phyloP scores from a whole-genome alignment of 2,113 vertebrate species.

The Zootoca vivipara region DNA sequence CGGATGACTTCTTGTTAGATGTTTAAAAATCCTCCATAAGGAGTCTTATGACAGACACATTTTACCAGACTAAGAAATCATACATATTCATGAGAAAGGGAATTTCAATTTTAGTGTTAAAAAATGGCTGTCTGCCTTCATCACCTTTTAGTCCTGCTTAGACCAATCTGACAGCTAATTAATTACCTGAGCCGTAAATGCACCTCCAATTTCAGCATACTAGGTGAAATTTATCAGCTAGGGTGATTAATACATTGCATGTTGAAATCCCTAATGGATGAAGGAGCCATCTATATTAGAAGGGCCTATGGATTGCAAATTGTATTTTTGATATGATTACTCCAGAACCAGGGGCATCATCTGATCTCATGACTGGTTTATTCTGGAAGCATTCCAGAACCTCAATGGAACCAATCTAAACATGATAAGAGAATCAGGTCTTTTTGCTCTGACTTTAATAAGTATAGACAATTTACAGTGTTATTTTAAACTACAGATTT shows the following conservation, averaged over 20 bases:
- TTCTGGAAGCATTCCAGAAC: not conserved
- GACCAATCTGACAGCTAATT: constrained; percentile 27
- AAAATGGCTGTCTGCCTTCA: constrained; percentile 1
- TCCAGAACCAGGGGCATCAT: not conserved
- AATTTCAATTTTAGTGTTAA: constrained; percentile 20
- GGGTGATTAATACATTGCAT: not conserved
- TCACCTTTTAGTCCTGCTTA: constrained; percentile 18
- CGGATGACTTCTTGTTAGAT: not conserved
- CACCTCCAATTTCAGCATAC: not conserved
- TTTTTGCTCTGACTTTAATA: not conserved
- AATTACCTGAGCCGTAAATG: constrained; percentile 14
- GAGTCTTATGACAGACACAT: not conserved
- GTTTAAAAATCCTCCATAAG: not conserved
- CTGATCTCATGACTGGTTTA: not conserved
- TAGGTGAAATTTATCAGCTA: not conserved
- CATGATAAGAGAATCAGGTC: not conserved
- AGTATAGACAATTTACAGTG: not conserved
- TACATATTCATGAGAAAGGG: constrained; percentile 23
- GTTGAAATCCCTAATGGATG: not conserved
- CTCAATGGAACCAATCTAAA: not conserved
- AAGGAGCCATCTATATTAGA: not conserved
- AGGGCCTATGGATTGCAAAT: not conserved
- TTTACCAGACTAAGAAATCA: constrained; percentile 13
- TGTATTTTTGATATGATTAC: not conserved
- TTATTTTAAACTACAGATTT: not conserved